Evolutionary conservation across 2,888 invertebrate genomes (phyloP), one percentile per base, ranked within the genome.

Genomic region (Nomada ruficornis): DNA sequence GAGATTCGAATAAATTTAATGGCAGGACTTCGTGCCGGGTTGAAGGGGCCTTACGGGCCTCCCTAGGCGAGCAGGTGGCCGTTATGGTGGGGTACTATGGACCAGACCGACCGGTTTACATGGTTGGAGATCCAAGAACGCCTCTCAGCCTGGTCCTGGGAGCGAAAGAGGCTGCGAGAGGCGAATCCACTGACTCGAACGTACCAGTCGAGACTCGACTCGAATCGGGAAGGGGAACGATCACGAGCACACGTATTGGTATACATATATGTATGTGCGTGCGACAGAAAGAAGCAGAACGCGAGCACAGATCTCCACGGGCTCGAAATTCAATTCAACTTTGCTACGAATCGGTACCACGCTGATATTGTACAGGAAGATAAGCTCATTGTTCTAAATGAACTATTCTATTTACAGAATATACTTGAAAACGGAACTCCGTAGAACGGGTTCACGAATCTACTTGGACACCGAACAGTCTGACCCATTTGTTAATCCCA

Each of bases 81-180:
- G 88, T 71, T 62, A 77, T 86, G 90, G 90, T 85, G 90, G 91
- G 91, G 85, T 86, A 89, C 89, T 78, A 86, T 85, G 83, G 92
- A 93, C 93, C 91, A 91, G 92, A 93, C 92, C 90, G 92, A 94
- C 94, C 94, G 93, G 93, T 93, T 93, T 93, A 91, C 89, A 90
- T 88, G 91, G 91, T 89, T 89, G 79, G 86, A 82, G 91, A 92
- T 91, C 90, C 88, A 87, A 90, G 91, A 90, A 89, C 89, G 88
- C 89, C 86, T 85, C 84, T 88, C 87, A 74, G 82, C 80, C 80
- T 81, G 72, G 68, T 70, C 84, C 55, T 73, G 85, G 67, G 88
- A 70, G 84, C 80, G 81, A 86, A 86, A 75, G 83, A 78, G 74
- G 47, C 62, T 29, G 64, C 47, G 69, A 82, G 75, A 69, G 63